These are phyloP conservation scores for Tenthredo amoena DNA, from an alignment of 2,888 invertebrate species.

Conservation along the genomic window DNA sequence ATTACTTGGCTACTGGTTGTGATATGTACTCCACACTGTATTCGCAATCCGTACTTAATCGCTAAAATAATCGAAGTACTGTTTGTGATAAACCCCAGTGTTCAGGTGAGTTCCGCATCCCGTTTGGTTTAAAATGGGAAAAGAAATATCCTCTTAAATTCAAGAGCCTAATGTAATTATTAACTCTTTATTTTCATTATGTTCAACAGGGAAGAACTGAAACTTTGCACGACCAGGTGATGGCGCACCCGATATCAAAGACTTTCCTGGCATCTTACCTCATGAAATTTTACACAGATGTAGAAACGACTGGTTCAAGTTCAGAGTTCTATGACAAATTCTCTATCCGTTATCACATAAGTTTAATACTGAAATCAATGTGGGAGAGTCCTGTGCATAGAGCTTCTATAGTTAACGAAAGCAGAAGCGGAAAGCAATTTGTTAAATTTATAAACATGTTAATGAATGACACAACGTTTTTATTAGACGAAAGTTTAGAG, in stretches of 20 bases:
- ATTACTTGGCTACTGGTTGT: slow-evolving; percentile 94
- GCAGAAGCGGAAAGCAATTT: slow-evolving; percentile 94
- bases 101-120: slow-evolving; percentile 76
- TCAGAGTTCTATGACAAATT: slow-evolving; percentile 99
- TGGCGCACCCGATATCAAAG: slow-evolving; percentile 93
- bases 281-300: slow-evolving; percentile 99
- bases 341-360: slow-evolving; percentile 98
- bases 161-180: background rate
- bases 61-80: slow-evolving; percentile 97
- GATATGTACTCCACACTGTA: slow-evolving; percentile 93
- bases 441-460: slow-evolving; percentile 98
- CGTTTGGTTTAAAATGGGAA: background rate
- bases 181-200: background rate
- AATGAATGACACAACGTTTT: slow-evolving; percentile 98
- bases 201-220: slow-evolving; percentile 73
- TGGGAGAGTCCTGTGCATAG: slow-evolving; percentile 95
- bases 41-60: slow-evolving; percentile 97
- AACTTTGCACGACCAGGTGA: slow-evolving; percentile 87
- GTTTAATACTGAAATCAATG: slow-evolving; percentile 96
- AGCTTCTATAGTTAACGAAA: slow-evolving; percentile 93
- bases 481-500: slow-evolving; percentile 97
- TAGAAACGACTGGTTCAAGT: slow-evolving; percentile 98
- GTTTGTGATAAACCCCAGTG: slow-evolving; percentile 88
- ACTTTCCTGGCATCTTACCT: slow-evolving; percentile 91
- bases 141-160: background rate